Percentiles rank a stretch among this genome's conserved stretches.
Evolutionary conservation across 1,140 invertebrate species (phyloP).

Genomic region (Neuroterus valhalla): DNA sequence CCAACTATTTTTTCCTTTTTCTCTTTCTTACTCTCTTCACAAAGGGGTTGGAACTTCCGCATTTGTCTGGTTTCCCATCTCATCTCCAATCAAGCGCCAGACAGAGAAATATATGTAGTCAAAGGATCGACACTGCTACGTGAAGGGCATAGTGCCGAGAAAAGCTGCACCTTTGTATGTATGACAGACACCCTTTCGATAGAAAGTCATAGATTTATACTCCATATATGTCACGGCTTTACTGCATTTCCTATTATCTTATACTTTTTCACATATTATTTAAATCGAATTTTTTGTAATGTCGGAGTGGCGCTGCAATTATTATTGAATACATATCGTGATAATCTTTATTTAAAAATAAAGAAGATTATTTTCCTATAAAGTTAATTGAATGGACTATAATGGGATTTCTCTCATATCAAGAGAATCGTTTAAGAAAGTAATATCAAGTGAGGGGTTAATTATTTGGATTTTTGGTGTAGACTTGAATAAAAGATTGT

Average conservation of each 20-base stretch:
- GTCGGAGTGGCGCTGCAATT: too few relatives aligned
- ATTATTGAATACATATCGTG: too few relatives aligned
- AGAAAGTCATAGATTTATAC: slow-evolving; percentile 3
- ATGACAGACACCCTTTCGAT: slow-evolving; percentile 3
- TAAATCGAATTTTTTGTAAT: too few relatives aligned
- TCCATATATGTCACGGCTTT: slow-evolving; percentile 8
- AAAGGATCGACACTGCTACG: slow-evolving; percentile 43
- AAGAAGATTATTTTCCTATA: too few relatives aligned
- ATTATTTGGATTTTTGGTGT: too few relatives aligned
- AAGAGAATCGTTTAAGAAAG: too few relatives aligned
- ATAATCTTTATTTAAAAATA: too few relatives aligned
- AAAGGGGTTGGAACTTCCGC: slow-evolving; percentile 46
- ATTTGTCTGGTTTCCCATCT: slow-evolving; percentile 50
- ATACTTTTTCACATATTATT: neutral
- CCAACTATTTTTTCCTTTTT: slow-evolving; percentile 42
- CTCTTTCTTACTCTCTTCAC: slow-evolving; percentile 39
- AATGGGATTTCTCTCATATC: too few relatives aligned
- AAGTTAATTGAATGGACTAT: too few relatives aligned
- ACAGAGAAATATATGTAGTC: slow-evolving; percentile 44
- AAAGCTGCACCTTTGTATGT: slow-evolving; percentile 35
- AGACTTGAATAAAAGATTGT: too few relatives aligned
- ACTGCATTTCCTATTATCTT: slow-evolving; percentile 4
- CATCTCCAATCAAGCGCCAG: slow-evolving; percentile 48
- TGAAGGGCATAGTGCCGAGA: slow-evolving; percentile 41
- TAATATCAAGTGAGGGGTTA: too few relatives aligned